Evolutionary conservation across 2,888 invertebrate species (phyloP).

Genomic region (Nymphalis polychloros): DNA sequence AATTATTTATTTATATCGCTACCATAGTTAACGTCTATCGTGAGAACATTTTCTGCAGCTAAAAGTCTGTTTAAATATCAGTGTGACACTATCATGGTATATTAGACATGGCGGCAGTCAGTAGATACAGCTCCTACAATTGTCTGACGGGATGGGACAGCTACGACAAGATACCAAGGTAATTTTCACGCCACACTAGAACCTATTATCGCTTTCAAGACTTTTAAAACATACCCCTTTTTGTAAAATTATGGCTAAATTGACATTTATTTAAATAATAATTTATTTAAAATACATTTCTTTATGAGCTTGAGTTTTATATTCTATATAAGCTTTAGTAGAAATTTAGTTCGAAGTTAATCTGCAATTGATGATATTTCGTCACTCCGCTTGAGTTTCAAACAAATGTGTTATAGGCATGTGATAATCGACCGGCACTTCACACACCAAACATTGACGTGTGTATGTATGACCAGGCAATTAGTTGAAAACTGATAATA

Average conservation of each 20-base stretch:
- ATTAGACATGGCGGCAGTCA: slow-evolving; percentile 83
- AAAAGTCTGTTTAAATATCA: slow-evolving; percentile 17
- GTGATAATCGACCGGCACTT: background rate
- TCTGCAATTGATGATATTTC: background rate
- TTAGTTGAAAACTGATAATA: slow-evolving; percentile 6
- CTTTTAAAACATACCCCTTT: slow-evolving; percentile 11
- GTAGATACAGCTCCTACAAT: slow-evolving; percentile 93
- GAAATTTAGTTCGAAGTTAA: background rate
- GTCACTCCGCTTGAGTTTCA: background rate
- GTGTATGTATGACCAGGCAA: background rate
- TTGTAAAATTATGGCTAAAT: background rate
- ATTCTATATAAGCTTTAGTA: too few species aligned
- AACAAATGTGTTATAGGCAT: background rate
- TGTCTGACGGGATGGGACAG: slow-evolving; percentile 95
- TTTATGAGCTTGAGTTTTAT: too few species aligned
- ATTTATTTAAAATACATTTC: too few species aligned
- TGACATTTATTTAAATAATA: too few species aligned
- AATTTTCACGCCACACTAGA: slow-evolving; percentile 46
- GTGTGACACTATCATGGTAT: slow-evolving; percentile 28
- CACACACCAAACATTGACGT: background rate
- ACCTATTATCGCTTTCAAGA: slow-evolving; percentile 2
- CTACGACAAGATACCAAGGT: slow-evolving; percentile 95
- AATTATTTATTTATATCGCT: background rate
- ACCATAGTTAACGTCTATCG: background rate
- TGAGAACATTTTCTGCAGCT: background rate